Conservation (phyloP, 1,140 invertebrate genomes). For the Cepaea nemoralis region DNA sequence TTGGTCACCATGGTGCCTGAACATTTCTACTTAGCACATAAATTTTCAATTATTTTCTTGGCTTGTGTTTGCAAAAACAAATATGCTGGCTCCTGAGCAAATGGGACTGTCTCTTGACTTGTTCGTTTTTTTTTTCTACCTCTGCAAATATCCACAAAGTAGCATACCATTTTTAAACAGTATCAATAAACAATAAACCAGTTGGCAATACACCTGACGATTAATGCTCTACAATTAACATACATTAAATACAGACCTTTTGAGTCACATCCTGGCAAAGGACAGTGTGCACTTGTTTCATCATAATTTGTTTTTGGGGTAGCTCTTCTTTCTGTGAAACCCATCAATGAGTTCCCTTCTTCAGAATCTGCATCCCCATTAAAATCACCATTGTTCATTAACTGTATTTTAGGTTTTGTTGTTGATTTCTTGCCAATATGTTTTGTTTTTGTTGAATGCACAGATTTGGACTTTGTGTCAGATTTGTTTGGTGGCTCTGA, state of each 20-base stretch:
- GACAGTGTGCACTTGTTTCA: constrained; percentile 77
- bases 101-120: too few relatives aligned
- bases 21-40: too few relatives aligned
- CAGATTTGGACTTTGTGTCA: constrained; percentile 17
- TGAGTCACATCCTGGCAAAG: constrained; percentile 89
- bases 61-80: too few relatives aligned
- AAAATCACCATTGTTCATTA: constrained; percentile 34
- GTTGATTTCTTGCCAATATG: constrained; percentile 17
- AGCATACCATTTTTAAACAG: too few relatives aligned
- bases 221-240: too few relatives aligned
- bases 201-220: too few relatives aligned
- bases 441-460: constrained; percentile 9
- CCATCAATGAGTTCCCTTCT: constrained; percentile 40
- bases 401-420: not conserved
- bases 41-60: too few relatives aligned
- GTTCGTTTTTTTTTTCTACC: too few relatives aligned
- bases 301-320: constrained; percentile 66
- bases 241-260: constrained; percentile 62
- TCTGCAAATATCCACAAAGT: too few relatives aligned
- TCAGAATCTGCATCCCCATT: constrained; percentile 40
- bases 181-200: too few relatives aligned
- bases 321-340: constrained; percentile 61
- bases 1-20: too few relatives aligned
- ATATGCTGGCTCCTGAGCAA: too few relatives aligned
- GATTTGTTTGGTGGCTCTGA: constrained; percentile 33